Evolutionary conservation across 2,113 vertebrate genomes (phyloP).

Genomic region (Spermophilus dauricus): DNA sequence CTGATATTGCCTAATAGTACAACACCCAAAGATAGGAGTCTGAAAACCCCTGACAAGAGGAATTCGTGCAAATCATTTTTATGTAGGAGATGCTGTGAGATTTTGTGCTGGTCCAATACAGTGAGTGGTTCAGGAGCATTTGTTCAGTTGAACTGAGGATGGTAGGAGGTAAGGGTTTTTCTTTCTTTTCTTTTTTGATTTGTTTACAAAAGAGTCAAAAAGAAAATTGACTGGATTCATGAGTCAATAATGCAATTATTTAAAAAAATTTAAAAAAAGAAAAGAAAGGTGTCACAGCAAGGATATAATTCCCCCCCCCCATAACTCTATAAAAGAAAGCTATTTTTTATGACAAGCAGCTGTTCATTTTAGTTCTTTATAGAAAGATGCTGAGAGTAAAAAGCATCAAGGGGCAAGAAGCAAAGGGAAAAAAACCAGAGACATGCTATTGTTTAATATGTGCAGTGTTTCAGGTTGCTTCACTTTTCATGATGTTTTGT

Average conservation of each 20-base stretch:
- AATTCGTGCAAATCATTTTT: neutral
- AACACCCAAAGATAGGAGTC: neutral
- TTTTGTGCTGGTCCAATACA: neutral
- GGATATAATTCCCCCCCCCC: neutral
- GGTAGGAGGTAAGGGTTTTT: neutral
- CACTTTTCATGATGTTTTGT: neutral
- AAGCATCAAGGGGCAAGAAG: neutral
- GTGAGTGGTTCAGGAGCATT: neutral
- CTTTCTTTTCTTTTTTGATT: neutral
- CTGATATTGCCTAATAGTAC: neutral
- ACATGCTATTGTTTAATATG: neutral
- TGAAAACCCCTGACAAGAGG: neutral
- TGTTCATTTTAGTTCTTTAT: neutral
- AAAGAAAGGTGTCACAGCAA: neutral
- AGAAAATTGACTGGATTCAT: neutral
- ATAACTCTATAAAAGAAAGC: neutral
- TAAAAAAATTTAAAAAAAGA: neutral
- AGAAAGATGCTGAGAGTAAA: constrained; percentile 5
- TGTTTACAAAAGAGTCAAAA: neutral
- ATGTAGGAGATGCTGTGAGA: neutral
- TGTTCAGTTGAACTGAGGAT: neutral
- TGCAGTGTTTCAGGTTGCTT: neutral
- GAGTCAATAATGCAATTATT: neutral
- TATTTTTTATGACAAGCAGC: neutral
- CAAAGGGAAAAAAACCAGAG: neutral